Evolutionary conservation across 1,140 invertebrate species (phyloP).

Genomic region (Drosophila subobscura): DNA sequence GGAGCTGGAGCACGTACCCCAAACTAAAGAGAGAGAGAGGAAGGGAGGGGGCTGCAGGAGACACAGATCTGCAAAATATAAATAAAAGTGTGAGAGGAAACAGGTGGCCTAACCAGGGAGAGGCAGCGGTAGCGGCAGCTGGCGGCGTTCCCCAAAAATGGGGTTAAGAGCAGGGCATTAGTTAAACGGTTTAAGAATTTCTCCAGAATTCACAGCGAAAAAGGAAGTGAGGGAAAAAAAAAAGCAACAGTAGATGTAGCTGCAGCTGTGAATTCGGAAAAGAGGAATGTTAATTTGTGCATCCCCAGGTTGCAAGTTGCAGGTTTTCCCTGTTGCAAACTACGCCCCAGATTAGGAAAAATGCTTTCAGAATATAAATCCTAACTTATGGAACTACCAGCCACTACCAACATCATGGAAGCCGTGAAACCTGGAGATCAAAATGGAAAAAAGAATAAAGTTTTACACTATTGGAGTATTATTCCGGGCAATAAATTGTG

Average conservation of each 20-base stretch:
- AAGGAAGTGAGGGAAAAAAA: neutral
- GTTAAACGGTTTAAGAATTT: slow-evolving; percentile 53
- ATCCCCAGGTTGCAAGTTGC: too few species aligned
- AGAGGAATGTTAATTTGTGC: too few species aligned
- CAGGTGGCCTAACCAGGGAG: slow-evolving; percentile 9
- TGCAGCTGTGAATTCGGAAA: too few species aligned
- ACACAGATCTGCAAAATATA: neutral
- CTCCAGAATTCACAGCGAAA: neutral
- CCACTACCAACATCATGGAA: too few species aligned
- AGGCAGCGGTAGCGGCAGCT: slow-evolving; percentile 23
- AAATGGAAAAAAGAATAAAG: neutral
- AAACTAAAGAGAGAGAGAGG: neutral
- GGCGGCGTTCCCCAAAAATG: slow-evolving; percentile 26
- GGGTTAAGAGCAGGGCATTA: slow-evolving; percentile 56
- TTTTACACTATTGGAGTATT: too few species aligned
- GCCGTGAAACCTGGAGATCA: neutral
- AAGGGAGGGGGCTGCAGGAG: too few species aligned
- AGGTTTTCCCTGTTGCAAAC: too few species aligned
- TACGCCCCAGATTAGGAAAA: too few species aligned
- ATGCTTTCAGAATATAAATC: too few species aligned
- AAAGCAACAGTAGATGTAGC: too few species aligned
- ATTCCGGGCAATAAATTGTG: too few species aligned
- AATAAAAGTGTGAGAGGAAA: neutral
- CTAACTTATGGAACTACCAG: too few species aligned
- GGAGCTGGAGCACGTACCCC: slow-evolving; percentile 3